Base-by-base conservation (phyloP, 2,797 vertebrate species). In the Podarcis siculus region DNA sequence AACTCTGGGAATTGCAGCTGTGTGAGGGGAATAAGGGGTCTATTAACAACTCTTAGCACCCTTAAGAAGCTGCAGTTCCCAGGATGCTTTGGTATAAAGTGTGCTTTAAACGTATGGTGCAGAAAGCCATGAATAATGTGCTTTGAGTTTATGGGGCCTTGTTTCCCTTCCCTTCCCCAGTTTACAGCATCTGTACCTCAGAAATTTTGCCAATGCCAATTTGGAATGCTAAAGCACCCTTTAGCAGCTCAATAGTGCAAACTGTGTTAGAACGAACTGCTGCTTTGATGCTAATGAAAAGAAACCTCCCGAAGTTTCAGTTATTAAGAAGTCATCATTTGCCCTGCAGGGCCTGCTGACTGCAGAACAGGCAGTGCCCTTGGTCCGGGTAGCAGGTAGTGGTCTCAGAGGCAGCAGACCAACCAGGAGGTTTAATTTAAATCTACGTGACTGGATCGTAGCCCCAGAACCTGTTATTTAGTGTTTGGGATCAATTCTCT, bases 241-340 rank as follows among this genome's bases (percentile, higher is more conserved):
- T 25, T 19, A 82, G 73, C 45, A 25, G 45, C 81, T 78, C 27
- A 2, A 45, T 9, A n/a, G 25, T 42, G 55, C 32, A 64, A 78
- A 32, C 82, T 69, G 23, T 79, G 55, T 71, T 72, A 71, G 35
- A 84, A 25, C 42, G 10, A 45, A 83, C 61, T 42, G 49, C 32
- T 79, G 81, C 25, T 71, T 58, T 17, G 27, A 61, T 83, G 75
- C 64, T 88, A 83, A 58, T 78, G 75, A 79, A 83, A 83, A 78
- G 61, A 61, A 78, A 83, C 58, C 87, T 71, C 45, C 66, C 39
- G 25, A 42, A 17, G 32, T 83, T 83, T 79, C 64, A 71, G 81
- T 72, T 88, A 83, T 83, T 78, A 83, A 84, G 82, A 42, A 72
- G 45, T 88, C 64, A 82, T 83, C 77, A 69, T 15, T 80, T 76